These are phyloP conservation scores for Zeuzera pyrina DNA, from an alignment of 2,888 invertebrate species.

Conservation along the genomic window DNA sequence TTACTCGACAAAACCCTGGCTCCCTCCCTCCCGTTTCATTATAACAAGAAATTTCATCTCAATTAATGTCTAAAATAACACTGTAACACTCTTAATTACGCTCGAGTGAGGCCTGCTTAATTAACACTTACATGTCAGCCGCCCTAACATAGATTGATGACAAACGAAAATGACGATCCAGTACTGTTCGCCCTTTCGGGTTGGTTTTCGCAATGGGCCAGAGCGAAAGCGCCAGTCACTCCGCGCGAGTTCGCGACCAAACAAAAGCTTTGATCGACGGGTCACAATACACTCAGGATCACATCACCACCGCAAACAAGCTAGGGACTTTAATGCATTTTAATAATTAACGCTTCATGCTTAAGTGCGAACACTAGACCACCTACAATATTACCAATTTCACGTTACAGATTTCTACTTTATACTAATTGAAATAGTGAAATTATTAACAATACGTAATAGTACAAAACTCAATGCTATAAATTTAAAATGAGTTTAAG, in stretches of 20 bases:
- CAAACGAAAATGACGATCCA: conserved; percentile 69
- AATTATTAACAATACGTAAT: no score
- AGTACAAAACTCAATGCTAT: no score
- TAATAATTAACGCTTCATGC: conserved; percentile 50
- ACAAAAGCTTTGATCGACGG: conserved; percentile 52
- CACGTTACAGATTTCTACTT: no score
- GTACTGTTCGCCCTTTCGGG: conserved; percentile 49
- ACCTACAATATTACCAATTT: background rate
- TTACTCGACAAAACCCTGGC: conserved; percentile 42
- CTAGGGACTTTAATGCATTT: conserved; percentile 60
- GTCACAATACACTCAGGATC: conserved; percentile 44
- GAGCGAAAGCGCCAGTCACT: conserved; percentile 61
- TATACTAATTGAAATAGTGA: no score
- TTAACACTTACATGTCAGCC: conserved; percentile 72
- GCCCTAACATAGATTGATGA: conserved; percentile 72
- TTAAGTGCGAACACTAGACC: conserved; percentile 13
- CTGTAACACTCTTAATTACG: conserved; percentile 71
- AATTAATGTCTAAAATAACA: conserved; percentile 73
- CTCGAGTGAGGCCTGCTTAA: conserved; percentile 70
- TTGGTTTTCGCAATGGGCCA: conserved; percentile 40
- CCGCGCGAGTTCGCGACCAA: conserved; percentile 41
- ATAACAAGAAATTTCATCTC: conserved; percentile 70
- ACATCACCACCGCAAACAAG: conserved; percentile 53
- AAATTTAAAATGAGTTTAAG: no score
- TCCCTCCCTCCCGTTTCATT: conserved; percentile 44